Base-by-base conservation (phyloP, 64 coral and sea anemone species). In the Catalaphyllia jardinei region DNA sequence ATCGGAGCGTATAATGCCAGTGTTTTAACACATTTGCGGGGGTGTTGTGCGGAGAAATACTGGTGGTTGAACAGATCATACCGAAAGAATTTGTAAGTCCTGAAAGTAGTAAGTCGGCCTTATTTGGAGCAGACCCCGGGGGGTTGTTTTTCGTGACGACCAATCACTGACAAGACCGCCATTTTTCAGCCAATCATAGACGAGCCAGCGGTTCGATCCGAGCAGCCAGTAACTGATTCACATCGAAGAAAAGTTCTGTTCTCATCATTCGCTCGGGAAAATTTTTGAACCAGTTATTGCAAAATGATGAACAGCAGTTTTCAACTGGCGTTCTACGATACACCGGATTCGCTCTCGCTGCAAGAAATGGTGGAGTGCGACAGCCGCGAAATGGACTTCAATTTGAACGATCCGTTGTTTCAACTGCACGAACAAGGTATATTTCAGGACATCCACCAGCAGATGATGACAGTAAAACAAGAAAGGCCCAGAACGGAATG, bases 51-150 rank as follows among this genome's bases (percentile, higher is more conserved):
- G 65, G 88, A 81, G 86, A 84, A 83, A 71, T 84, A 62, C 80
- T 83, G 87, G 92, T 93, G 92, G 92, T 89, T 89, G 87, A 30
- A 83, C 92, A 73, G 82, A 96, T 96, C 91, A 96, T 96, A 87
- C 94, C 86, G 86, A 96, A 93, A 93, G 94, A 93, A 92, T 96
- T 93, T 93, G 91, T 99, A 95, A 99, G 87, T 61, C 89, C 97
- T 86, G 86, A 99, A 98, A 99, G 97, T 99, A 99, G 97, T 99
- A 99, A 99, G 93, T 80, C 95, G 91, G 86, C 97, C 97, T 91
- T 99, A 93, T 95, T 89, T 95, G 97, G 97, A 87, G 33, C 49
- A 82, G 79, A 74, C 87, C 90, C 74, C 79, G 57, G 94, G 82
- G 79, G 62, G 93, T 92, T 99, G 97, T 99, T 99, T 88, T 99